Conservation (phyloP, 2,797 vertebrate species). For the Mormyrus proboscirostris region DNA sequence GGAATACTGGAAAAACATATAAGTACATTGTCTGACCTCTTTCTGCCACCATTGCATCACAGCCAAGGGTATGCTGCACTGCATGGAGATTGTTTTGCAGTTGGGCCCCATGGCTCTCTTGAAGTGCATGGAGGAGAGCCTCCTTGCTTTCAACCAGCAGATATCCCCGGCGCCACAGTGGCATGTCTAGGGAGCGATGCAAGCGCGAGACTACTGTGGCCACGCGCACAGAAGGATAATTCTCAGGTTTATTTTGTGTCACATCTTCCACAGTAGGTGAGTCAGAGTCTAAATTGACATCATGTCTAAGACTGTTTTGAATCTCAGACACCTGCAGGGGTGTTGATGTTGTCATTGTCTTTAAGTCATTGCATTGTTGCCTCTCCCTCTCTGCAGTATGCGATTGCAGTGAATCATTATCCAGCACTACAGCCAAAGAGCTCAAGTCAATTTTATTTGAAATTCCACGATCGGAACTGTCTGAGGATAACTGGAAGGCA, state of each 20-base stretch:
- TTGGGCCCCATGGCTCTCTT: slow-evolving; percentile 47
- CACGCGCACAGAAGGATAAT: slow-evolving; percentile 26
- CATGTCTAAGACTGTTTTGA: slow-evolving; percentile 14
- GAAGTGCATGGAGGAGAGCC: slow-evolving; percentile 48
- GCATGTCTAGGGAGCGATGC: slow-evolving; percentile 41
- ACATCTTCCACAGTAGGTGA: slow-evolving; percentile 6
- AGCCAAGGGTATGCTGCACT: slow-evolving; percentile 33
- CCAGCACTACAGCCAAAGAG: slow-evolving; percentile 14
- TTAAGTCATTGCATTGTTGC: slow-evolving; percentile 22
- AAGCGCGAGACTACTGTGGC: slow-evolving; percentile 42
- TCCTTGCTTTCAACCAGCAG: slow-evolving; percentile 51
- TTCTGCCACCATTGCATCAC: not conserved
- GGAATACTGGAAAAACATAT: not conserved
- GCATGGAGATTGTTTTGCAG: slow-evolving; percentile 49
- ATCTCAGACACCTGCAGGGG: slow-evolving; percentile 27
- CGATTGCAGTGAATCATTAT: slow-evolving; percentile 19
- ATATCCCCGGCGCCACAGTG: slow-evolving; percentile 32
- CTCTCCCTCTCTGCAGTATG: slow-evolving; percentile 19
- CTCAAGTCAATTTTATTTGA: slow-evolving; percentile 19
- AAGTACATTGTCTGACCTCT: not conserved
- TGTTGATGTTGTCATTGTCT: slow-evolving; percentile 10
- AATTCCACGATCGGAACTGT: not conserved
- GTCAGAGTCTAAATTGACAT: slow-evolving; percentile 15
- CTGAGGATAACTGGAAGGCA: slow-evolving; percentile 30
- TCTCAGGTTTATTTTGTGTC: not conserved